phyloP scores from a whole-genome alignment of 2,113 vertebrate genomes.

The Syngnathus floridae region DNA sequence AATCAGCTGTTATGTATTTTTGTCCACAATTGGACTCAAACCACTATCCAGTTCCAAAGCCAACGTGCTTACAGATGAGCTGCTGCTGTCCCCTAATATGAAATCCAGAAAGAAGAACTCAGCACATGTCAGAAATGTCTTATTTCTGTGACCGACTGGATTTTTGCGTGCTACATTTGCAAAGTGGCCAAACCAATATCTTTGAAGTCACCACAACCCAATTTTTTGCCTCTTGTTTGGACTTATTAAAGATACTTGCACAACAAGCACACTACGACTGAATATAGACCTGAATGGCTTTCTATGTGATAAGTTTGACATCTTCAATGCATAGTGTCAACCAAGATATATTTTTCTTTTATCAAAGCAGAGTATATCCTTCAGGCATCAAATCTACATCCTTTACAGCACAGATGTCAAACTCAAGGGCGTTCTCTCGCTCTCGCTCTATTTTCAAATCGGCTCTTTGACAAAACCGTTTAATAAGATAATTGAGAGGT shows the following conservation, averaged over 20 bases:
- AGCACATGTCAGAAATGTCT: too few relatives aligned
- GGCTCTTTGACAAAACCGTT: not conserved
- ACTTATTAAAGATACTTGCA: not conserved
- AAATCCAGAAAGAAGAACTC: too few relatives aligned
- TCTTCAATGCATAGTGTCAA: not conserved
- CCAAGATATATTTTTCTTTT: not conserved
- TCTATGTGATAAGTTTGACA: not conserved
- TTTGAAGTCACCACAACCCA: too few relatives aligned
- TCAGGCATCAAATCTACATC: not conserved
- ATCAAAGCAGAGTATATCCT: not conserved
- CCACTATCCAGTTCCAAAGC: not conserved
- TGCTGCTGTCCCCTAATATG: too few relatives aligned
- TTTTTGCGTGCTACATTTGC: too few relatives aligned
- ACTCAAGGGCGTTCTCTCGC: too few relatives aligned
- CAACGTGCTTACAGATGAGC: too few relatives aligned
- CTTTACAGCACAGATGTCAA: too few relatives aligned
- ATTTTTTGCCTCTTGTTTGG: too few relatives aligned
- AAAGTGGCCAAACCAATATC: too few relatives aligned
- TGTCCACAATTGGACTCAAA: not conserved
- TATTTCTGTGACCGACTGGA: too few relatives aligned
- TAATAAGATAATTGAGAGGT: constrained; percentile 4
- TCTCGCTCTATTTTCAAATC: not conserved
- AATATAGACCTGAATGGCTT: not conserved
- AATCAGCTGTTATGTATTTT: not conserved
- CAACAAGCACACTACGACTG: not conserved